phyloP scores from a whole-genome alignment of 2,797 vertebrate genomes.

The Lycodopsis pacificus region DNA sequence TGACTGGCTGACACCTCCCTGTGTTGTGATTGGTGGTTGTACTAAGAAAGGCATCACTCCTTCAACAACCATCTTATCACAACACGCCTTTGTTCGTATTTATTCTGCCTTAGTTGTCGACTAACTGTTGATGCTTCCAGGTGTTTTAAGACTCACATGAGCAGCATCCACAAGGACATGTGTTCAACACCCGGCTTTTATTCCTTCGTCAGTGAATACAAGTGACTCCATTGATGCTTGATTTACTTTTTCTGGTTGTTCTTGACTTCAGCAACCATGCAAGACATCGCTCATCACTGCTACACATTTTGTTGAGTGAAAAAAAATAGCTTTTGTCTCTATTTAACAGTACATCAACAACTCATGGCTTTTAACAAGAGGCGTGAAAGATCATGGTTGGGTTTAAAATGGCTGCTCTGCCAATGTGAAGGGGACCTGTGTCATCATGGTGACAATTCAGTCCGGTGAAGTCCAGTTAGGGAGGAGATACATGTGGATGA shows the following conservation, averaged over 20 bases:
- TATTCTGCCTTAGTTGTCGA: conserved; percentile 7
- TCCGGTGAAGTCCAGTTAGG: too few species aligned
- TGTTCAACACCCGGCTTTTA: conserved; percentile 20
- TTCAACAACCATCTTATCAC: neutral
- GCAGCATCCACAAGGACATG: neutral
- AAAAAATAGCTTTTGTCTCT: too few species aligned
- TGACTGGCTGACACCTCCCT: conserved; percentile 43
- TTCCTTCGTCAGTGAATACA: neutral
- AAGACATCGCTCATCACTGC: too few species aligned
- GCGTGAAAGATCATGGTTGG: too few species aligned
- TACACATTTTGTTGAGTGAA: too few species aligned
- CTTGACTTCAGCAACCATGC: neutral
- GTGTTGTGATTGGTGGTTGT: conserved; percentile 8
- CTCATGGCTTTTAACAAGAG: too few species aligned
- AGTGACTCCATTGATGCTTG: neutral
- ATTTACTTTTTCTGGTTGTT: neutral
- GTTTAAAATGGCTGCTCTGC: too few species aligned
- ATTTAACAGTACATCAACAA: too few species aligned
- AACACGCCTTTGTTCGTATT: neutral
- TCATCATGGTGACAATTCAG: too few species aligned
- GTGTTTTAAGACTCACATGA: conserved; percentile 6
- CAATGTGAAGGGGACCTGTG: too few species aligned
- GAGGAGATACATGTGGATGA: too few species aligned
- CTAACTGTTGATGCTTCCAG: neutral
- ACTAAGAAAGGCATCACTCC: conserved; percentile 1